A percentile compares a stretch with the other conserved stretches of the same genome.
Evolutionary conservation across 2,888 invertebrate genomes (phyloP).

Genomic region (Drosophila kanekoi): DNA sequence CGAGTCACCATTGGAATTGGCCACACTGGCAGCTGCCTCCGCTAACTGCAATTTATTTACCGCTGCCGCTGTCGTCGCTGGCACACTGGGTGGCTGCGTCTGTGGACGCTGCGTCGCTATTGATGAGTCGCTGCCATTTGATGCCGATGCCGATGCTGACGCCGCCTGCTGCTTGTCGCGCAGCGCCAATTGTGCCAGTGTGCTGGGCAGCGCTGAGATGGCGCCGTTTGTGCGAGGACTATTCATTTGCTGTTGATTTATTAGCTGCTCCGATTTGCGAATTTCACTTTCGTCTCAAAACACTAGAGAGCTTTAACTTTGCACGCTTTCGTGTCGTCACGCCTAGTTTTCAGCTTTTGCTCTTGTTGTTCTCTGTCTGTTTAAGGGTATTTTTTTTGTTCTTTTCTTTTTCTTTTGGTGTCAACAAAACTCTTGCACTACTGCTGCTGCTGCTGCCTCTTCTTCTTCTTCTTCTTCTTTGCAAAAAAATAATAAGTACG

Average conservation of each 20-base stretch:
- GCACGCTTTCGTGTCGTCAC: conserved; percentile 55
- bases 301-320: conserved; percentile 29
- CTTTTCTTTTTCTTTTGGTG: conserved; percentile 58
- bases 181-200: conserved; percentile 80
- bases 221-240: conserved; percentile 82
- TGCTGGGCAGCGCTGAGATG: conserved; percentile 76
- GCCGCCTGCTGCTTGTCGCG: conserved; percentile 81
- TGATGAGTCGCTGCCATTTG: conserved; percentile 60
- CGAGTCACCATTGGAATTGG: conserved; percentile 84
- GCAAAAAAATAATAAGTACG: conserved; percentile 59
- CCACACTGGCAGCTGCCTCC: conserved; percentile 49
- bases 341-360: conserved; percentile 52
- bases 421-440: conserved; percentile 69
- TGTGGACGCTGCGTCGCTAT: conserved; percentile 67
- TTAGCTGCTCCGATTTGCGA: conserved; percentile 33
- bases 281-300: conserved; percentile 49
- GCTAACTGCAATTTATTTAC: conserved; percentile 52
- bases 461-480: conserved; percentile 45
- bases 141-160: conserved; percentile 70
- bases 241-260: conserved; percentile 62
- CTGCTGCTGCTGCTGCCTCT: conserved; percentile 39
- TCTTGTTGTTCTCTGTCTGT: conserved; percentile 23
- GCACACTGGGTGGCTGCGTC: conserved; percentile 75
- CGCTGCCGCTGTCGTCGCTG: conserved; percentile 35
- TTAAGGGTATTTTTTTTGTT: conserved; percentile 44